These are phyloP conservation scores for Mustelus asterias DNA, from an alignment of 2,113 vertebrate species.

Conservation along the genomic window DNA sequence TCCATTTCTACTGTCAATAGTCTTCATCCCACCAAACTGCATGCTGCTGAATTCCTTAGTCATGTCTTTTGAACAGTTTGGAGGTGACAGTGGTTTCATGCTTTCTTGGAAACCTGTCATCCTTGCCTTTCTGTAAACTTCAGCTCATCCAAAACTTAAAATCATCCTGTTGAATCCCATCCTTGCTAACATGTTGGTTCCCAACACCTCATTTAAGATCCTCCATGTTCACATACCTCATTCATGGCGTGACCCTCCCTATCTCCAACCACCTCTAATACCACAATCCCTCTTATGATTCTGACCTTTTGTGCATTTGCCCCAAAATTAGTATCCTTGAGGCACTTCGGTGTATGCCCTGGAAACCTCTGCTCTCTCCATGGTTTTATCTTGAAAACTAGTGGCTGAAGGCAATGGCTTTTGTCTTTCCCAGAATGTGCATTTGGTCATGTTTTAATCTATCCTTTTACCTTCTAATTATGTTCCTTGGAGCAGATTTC, in stretches of 20 bases:
- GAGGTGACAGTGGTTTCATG: background rate
- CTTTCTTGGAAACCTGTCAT: background rate
- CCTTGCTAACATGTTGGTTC: background rate
- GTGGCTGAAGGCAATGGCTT: background rate
- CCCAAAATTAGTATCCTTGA: background rate
- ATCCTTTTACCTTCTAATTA: background rate
- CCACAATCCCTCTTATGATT: background rate
- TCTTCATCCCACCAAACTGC: background rate
- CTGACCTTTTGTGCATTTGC: background rate
- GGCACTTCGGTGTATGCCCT: background rate
- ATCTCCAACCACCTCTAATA: background rate
- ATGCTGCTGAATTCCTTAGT: background rate
- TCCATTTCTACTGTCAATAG: background rate
- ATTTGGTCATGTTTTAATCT: background rate
- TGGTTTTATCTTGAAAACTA: background rate
- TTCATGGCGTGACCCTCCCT: background rate
- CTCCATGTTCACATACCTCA: background rate
- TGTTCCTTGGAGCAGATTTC: background rate
- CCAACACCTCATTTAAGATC: background rate
- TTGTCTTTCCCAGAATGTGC: background rate
- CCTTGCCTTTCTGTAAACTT: background rate
- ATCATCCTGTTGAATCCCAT: background rate
- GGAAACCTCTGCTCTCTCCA: background rate
- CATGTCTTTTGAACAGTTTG: background rate
- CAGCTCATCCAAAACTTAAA: background rate